Base-by-base conservation (phyloP, 2,113 vertebrate genomes). In the Nerophis ophidion region DNA sequence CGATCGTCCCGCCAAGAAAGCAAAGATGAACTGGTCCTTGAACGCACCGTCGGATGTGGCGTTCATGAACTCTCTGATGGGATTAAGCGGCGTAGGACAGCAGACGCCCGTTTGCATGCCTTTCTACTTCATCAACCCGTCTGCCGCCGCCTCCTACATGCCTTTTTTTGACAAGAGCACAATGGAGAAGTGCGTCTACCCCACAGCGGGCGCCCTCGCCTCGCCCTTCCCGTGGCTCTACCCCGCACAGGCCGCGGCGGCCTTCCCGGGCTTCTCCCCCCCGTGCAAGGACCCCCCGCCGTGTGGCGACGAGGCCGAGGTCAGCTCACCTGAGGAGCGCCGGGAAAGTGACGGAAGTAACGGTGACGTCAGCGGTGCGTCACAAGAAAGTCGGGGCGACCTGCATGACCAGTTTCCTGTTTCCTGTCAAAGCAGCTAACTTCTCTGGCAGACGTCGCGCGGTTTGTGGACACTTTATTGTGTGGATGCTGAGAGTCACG, bases 21-120 rank as follows among this genome's bases (percentile, higher is more conserved):
- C 86, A 75, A 90, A 92, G 85, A 89, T 88, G 87, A 89, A 62
- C 80, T 88, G 88, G 83, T 38, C 73, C 17, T 82, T 74, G 36
- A 81, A 40, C 38, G 74, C 75, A 7, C 45, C 60, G 2, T 40
- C 84, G 10, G 90, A 93, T 19, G 49, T 92, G 68, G 87, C 92
- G 15, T 81, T 94, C 38, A 91, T 95, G 75, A 91, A 91, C 89
- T 92, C 95, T 42, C 74, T 95, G 65, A 90, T 95, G 90, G 93
- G 92, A 70, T 87, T 94, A 77, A 92, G 91, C 34, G 83, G 79
- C 52, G 86, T 92, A 49, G 91, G 91, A 78, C 95, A 92, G 77
- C 92, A 93, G 47, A 81, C 93, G 4, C 87, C 94, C 1, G 92
- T 97, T 77, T 98, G 95, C 88, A 89, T 95, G 89, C 95, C 95